Evolutionary conservation across 1,140 invertebrate species (phyloP), one percentile per base, ranked within the genome.

Genomic region (Lepidurus apus): DNA sequence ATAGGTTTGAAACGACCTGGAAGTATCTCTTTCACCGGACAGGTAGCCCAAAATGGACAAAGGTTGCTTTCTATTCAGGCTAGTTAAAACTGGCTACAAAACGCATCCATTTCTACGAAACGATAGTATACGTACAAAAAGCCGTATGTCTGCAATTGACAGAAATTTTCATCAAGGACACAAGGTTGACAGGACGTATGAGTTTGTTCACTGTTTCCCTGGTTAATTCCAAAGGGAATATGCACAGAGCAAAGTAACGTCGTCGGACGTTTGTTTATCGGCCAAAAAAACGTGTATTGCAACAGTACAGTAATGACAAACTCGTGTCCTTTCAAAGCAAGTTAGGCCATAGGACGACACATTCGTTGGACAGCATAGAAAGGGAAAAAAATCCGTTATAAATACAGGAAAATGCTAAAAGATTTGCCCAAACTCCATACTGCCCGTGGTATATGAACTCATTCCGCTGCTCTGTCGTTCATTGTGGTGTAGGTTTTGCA

Each of bases 371-470:
- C 21, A 65, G 53, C 53, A n/a, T 13, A 65, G 53, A 65, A 65
- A 65, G 53, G 8, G n/a, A 65, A 65, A 65, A 65, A 65, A 65
- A 65, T n/a, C 17, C n/a, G 17, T 17, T 65, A 65, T 65, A 65
- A 65, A 65, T 65, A 65, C 53, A 65, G 21, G 53, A 65, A 65
- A 65, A 65, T 21, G 53, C 3, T 65, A 65, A 65, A 65, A 65
- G 6, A 7, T 21, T 65, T 65, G 53, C n/a, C 53, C 53, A 65
- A 65, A 13, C 8, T n/a, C 21, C 17, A 13, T 7, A 65, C 17
- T n/a, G 17, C 13, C 53, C 17, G 53, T 65, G 8, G 17, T n/a
- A 21, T 7, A 65, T 7, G 17, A 65, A 65, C 53, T 65, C 13
- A 7, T 3, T 65, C 21, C 53, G 17, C 13, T 65, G 7, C 53